Evolutionary conservation across 2,113 vertebrate species (phyloP).

Genomic region (Xiphorhynchus elegans): DNA sequence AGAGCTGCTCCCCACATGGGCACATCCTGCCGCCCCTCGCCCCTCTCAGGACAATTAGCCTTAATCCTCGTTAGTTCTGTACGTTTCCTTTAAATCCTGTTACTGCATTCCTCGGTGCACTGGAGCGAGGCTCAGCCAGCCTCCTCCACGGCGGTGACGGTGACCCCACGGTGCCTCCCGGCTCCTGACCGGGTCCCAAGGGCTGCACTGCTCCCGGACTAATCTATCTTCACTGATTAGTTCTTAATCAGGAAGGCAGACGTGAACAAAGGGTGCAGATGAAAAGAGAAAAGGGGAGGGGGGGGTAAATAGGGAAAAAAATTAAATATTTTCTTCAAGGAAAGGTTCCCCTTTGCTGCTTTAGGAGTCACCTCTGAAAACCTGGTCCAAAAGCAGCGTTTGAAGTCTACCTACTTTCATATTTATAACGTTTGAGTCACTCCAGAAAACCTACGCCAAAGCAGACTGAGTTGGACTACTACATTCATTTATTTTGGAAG

Average conservation of each 20-base stretch:
- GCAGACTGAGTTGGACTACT: neutral
- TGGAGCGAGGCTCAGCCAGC: constrained; percentile 74
- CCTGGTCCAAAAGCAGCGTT: neutral
- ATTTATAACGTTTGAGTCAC: constrained; percentile 1
- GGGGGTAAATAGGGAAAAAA: neutral
- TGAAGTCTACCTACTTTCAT: constrained; percentile 20
- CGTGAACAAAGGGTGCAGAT: neutral
- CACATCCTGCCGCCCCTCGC: constrained; percentile 28
- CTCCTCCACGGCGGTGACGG: neutral
- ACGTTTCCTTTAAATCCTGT: constrained; percentile 69
- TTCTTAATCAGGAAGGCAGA: constrained; percentile 48
- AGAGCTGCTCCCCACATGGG: neutral
- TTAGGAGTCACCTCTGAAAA: neutral
- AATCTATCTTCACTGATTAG: constrained; percentile 5
- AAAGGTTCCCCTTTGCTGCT: neutral
- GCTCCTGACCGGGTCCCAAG: constrained; percentile 55
- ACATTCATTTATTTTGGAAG: constrained; percentile 43
- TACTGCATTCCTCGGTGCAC: constrained; percentile 58
- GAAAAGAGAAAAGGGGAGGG: neutral
- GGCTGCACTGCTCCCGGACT: neutral
- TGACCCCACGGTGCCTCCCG: constrained; percentile 74
- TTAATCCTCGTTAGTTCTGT: constrained; percentile 69
- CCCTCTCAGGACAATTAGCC: constrained; percentile 48
- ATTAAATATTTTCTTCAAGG: neutral
- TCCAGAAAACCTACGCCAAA: neutral